These are phyloP conservation scores for Ptilodon capucinus DNA, from an alignment of 2,888 invertebrate species.

Conservation along the genomic window DNA sequence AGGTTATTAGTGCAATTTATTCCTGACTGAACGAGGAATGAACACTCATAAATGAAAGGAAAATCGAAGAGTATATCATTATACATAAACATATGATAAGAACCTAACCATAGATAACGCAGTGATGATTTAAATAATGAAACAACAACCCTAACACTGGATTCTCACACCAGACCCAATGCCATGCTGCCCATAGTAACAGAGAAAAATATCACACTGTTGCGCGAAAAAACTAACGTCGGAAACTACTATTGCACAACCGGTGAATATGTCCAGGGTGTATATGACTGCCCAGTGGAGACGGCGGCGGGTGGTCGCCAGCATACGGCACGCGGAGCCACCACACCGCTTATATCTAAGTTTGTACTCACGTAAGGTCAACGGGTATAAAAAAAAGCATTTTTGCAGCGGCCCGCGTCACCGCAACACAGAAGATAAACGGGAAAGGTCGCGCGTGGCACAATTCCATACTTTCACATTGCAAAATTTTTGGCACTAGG, in stretches of 20 bases:
- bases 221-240: not conserved
- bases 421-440: conserved; percentile 56
- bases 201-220: not conserved
- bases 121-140: not conserved
- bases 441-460: conserved; percentile 79
- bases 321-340: conserved; percentile 48
- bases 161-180: not conserved
- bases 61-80: not conserved
- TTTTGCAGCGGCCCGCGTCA: conserved; percentile 44
- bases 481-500: conserved; percentile 81
- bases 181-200: not conserved
- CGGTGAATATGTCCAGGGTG: conserved; percentile 7
- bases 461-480: conserved; percentile 81
- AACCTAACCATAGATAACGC: not conserved
- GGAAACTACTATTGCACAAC: not conserved
- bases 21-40: not conserved
- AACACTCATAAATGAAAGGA: not conserved
- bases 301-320: conserved; percentile 24
- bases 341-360: conserved; percentile 47
- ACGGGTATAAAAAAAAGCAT: conserved; percentile 57
- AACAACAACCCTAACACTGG: not conserved
- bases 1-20: not conserved
- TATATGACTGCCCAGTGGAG: conserved; percentile 20
- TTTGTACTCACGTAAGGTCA: conserved; percentile 61
- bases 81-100: not conserved